These are phyloP conservation scores for Melipona beecheii DNA, from an alignment of 2,888 invertebrate genomes.

Conservation along the genomic window DNA sequence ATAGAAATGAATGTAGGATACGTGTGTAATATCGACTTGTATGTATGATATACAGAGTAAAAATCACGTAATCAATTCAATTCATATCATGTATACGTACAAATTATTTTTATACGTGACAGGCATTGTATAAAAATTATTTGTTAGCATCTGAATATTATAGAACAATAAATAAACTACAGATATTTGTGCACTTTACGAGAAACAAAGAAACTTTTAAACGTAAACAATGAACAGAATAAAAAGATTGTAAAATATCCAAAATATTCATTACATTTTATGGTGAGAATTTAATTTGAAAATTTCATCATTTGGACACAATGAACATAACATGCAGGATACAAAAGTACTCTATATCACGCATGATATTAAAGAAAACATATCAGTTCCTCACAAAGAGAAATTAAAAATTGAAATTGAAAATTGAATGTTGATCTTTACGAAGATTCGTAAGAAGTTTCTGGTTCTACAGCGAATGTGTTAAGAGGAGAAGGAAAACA, in stretches of 20 bases:
- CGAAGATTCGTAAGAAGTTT: too few species aligned
- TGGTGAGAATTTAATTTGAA: too few species aligned
- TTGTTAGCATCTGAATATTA: neutral
- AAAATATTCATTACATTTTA: neutral
- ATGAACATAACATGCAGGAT: too few species aligned
- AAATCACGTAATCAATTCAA: neutral
- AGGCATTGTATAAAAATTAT: neutral
- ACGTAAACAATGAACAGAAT: neutral
- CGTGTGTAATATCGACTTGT: neutral
- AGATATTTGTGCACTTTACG: neutral
- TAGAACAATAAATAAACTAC: neutral
- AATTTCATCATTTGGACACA: too few species aligned
- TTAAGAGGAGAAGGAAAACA: constrained; percentile 40
- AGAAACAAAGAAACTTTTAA: neutral
- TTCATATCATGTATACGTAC: neutral
- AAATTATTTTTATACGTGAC: neutral
- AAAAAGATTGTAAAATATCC: neutral
- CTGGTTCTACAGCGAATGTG: neutral
- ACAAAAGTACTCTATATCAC: too few species aligned
- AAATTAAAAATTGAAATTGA: too few species aligned
- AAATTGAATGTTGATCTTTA: too few species aligned
- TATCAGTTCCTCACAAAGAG: neutral
- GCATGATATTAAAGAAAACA: too few species aligned
- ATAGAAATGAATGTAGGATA: neutral
- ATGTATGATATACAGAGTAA: neutral